A percentile compares a stretch with the other conserved stretches of the same genome.
Conservation (phyloP, 2,888 invertebrate genomes). For the Nebria brevicollis region DNA sequence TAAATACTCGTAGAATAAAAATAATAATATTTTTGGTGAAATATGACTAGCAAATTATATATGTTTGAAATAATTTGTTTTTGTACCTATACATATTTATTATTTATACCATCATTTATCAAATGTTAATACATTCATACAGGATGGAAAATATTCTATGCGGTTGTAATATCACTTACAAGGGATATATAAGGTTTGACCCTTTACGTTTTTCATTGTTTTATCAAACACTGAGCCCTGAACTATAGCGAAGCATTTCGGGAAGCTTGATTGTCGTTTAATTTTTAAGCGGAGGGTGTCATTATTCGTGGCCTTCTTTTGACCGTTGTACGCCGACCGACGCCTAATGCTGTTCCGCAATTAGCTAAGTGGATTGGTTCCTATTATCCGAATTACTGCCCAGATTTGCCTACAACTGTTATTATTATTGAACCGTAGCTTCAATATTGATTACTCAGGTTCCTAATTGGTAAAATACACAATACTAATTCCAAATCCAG, state of each 20-base stretch:
- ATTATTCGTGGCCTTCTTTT: slow-evolving; percentile 14
- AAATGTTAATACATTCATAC: not conserved
- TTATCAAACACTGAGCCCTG: not conserved
- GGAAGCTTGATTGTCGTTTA: slow-evolving; percentile 19
- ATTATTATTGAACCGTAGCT: not conserved
- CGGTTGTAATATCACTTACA: not conserved
- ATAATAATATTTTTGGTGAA: too few species aligned
- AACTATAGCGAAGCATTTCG: not conserved
- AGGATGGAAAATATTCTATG: not conserved
- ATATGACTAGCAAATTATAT: too few species aligned
- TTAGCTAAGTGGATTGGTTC: slow-evolving; percentile 26
- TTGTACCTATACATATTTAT: not conserved
- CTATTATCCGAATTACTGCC: slow-evolving; percentile 4
- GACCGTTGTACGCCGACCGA: not conserved
- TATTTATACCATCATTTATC: not conserved
- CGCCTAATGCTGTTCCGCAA: slow-evolving; percentile 14
- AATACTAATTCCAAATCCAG: not conserved
- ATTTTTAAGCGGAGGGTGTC: slow-evolving; percentile 18
- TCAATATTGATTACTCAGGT: not conserved
- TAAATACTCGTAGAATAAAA: too few species aligned
- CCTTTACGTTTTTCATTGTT: slow-evolving; percentile 6
- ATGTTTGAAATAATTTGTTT: too few species aligned
- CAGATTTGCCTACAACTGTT: slow-evolving; percentile 3
- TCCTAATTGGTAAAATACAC: not conserved
- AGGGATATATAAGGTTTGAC: not conserved